Evolutionary conservation across 2,888 invertebrate species (phyloP).

Genomic region (Cybosia mesomella): DNA sequence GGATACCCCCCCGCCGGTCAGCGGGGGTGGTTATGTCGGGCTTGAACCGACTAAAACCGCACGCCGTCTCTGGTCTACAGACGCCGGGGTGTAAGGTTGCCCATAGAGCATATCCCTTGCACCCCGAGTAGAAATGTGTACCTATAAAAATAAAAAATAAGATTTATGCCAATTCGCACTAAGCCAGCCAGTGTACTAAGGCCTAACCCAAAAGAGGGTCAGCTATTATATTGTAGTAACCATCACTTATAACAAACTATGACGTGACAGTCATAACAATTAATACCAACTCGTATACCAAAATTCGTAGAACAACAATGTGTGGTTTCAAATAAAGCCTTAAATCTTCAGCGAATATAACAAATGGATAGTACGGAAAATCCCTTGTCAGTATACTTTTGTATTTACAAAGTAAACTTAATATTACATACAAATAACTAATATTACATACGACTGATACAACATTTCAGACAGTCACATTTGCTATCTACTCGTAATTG

Average conservation of each 20-base stretch:
- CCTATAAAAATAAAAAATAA: neutral
- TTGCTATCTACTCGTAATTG: slow-evolving; percentile 12
- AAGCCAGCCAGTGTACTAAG: neutral
- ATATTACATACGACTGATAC: too few relatives aligned
- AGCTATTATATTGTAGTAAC: neutral
- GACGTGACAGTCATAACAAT: neutral
- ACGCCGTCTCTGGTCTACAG: too few relatives aligned
- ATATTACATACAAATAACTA: slow-evolving; percentile 10
- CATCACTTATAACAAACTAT: neutral
- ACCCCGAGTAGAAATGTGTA: too few relatives aligned
- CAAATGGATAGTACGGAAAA: slow-evolving; percentile 11
- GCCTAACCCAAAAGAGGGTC: neutral
- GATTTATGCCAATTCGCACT: neutral
- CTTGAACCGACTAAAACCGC: too few relatives aligned
- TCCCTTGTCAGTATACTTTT: neutral
- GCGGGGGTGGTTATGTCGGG: too few relatives aligned
- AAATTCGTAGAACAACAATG: slow-evolving; percentile 3
- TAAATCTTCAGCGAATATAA: slow-evolving; percentile 10
- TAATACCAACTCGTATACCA: neutral
- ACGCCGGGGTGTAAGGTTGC: too few relatives aligned
- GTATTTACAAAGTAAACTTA: slow-evolving; percentile 7
- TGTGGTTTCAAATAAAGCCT: slow-evolving; percentile 5
- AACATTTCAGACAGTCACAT: neutral
- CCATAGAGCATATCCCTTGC: too few relatives aligned
- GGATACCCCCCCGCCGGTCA: too few relatives aligned